Evolutionary conservation across 1,140 invertebrate species (phyloP).

Genomic region (Chelonus insularis): DNA sequence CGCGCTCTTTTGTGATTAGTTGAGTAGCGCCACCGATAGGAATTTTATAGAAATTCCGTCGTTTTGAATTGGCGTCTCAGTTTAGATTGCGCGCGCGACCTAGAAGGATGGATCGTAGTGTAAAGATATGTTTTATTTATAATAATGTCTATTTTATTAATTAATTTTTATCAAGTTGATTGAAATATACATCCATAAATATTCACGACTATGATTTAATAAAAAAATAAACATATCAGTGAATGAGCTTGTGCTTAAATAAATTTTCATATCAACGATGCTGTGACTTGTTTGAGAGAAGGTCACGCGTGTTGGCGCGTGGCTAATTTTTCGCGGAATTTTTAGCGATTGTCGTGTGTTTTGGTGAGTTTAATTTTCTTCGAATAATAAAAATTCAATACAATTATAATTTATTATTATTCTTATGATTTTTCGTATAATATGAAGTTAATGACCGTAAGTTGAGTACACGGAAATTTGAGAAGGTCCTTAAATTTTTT

Average conservation of each 20-base stretch:
- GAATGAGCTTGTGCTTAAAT: conserved; percentile 4
- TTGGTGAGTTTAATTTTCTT: conserved; percentile 1
- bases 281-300: background rate
- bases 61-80: conserved; percentile 31
- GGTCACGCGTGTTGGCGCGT: conserved; percentile 14
- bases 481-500: too few relatives aligned
- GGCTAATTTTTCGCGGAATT: background rate
- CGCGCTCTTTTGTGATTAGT: background rate
- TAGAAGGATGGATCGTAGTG: conserved; percentile 34
- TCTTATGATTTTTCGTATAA: too few relatives aligned
- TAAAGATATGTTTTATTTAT: too few relatives aligned
- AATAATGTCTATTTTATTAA: too few relatives aligned
- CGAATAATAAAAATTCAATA: background rate
- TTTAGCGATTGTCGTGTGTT: background rate
- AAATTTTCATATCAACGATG: conserved; percentile 16
- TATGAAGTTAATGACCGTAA: too few relatives aligned
- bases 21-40: background rate
- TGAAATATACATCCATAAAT: background rate
- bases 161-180: background rate
- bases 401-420: background rate
- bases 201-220: background rate
- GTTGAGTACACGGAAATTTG: too few relatives aligned
- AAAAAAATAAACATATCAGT: conserved; percentile 3
- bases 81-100: conserved; percentile 37
- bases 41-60: background rate